Percentiles rank a stretch among this genome's conserved stretches.
Evolutionary conservation across 1,140 invertebrate species (phyloP).

Genomic region (Copidosoma floridanum): DNA sequence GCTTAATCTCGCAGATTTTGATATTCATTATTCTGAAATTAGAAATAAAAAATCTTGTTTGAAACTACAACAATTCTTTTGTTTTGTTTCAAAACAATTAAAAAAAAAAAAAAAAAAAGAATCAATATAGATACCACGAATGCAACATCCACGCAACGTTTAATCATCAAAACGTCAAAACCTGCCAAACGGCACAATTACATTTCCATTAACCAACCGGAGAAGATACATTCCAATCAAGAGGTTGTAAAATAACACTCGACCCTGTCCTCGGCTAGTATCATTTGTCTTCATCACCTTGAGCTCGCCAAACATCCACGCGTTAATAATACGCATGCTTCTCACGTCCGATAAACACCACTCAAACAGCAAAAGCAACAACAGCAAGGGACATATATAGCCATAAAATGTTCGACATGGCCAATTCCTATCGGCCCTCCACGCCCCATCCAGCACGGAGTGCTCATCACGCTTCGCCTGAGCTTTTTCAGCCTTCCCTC

Average conservation of each 20-base stretch:
- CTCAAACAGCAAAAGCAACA: too few relatives aligned
- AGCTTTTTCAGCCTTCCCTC: background rate
- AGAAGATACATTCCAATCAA: conserved; percentile 10
- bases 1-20: too few relatives aligned
- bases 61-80: too few relatives aligned
- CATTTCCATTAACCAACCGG: conserved; percentile 9
- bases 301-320: conserved; percentile 15
- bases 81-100: too few relatives aligned
- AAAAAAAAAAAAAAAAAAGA: too few relatives aligned
- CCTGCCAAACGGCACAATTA: conserved; percentile 5
- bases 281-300: conserved; percentile 28
- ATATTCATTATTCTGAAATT: too few relatives aligned
- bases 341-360: conserved; percentile 13
- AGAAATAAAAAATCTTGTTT: too few relatives aligned
- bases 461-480: conserved; percentile 3
- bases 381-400: too few relatives aligned
- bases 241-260: conserved; percentile 18
- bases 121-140: too few relatives aligned
- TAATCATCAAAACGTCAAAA: conserved; percentile 22
- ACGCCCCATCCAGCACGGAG: too few relatives aligned
- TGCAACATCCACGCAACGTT: conserved; percentile 10
- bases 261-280: conserved; percentile 5
- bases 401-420: too few relatives aligned
- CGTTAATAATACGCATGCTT: conserved; percentile 24
- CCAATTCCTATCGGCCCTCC: too few relatives aligned